A percentile compares a stretch with the other conserved stretches of the same genome.
Conservation (phyloP, 2,113 vertebrate genomes). For the Caranx melampygus region DNA sequence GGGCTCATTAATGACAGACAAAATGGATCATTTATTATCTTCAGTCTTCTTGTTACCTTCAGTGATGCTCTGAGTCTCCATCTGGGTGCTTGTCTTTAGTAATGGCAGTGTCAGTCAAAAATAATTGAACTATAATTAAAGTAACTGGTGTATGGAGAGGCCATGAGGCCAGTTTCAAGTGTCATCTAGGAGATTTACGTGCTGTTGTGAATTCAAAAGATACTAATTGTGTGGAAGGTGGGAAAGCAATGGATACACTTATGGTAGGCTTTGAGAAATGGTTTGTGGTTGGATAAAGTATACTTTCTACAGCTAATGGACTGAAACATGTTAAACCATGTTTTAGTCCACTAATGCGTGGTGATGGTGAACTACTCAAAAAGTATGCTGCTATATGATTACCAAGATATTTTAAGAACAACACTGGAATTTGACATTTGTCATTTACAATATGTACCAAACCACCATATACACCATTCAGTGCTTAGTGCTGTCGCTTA, state of each 20-base stretch:
- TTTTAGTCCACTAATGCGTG: background rate
- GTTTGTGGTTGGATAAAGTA: slow-evolving; percentile 14
- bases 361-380: slow-evolving; percentile 15
- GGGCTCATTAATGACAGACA: background rate
- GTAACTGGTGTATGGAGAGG: background rate
- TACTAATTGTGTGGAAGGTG: background rate
- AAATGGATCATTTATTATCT: background rate
- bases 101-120: background rate
- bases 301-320: slow-evolving; percentile 15
- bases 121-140: background rate
- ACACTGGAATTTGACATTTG: background rate
- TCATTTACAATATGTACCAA: background rate
- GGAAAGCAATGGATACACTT: slow-evolving; percentile 2
- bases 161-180: background rate
- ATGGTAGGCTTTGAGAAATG: background rate
- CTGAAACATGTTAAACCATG: slow-evolving; percentile 5
- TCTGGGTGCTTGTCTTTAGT: background rate
- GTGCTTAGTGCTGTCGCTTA: background rate
- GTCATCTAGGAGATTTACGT: background rate
- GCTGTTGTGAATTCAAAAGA: slow-evolving; percentile 3
- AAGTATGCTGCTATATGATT: background rate
- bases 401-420: slow-evolving; percentile 6
- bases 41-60: background rate
- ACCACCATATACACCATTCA: background rate
- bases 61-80: background rate